Percentiles rank a stretch among this genome's conserved stretches.
Evolutionary conservation across 2,888 invertebrate species (phyloP).

Genomic region (Anarsia innoxiella): DNA sequence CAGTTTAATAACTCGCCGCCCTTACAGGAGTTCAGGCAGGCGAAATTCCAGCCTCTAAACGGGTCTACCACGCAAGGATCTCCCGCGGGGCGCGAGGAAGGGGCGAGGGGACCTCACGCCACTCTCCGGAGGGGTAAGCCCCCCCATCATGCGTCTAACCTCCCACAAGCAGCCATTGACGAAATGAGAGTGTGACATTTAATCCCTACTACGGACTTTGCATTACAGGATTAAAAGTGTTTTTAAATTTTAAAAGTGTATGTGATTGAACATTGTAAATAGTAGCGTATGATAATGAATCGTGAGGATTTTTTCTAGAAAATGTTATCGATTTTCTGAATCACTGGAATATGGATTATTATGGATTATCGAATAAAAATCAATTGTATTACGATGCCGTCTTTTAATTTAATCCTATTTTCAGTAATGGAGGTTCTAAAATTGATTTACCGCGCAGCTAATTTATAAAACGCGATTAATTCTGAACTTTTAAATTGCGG

Average conservation of each 20-base stretch:
- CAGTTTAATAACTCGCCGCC: slow-evolving; percentile 70
- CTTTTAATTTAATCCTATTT: too few relatives aligned
- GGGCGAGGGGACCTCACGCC: slow-evolving; percentile 53
- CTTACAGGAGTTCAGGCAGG: slow-evolving; percentile 73
- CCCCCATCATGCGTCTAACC: slow-evolving; percentile 73
- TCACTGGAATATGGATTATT: slow-evolving; percentile 50
- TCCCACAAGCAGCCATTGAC: slow-evolving; percentile 89
- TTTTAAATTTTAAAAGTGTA: slow-evolving; percentile 31
- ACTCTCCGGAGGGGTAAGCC: slow-evolving; percentile 57
- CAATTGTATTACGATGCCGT: slow-evolving; percentile 35
- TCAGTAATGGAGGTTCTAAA: too few relatives aligned
- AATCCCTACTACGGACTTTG: slow-evolving; percentile 44
- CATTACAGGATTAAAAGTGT: slow-evolving; percentile 45
- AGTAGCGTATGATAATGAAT: slow-evolving; percentile 31
- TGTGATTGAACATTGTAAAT: slow-evolving; percentile 65
- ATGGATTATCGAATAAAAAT: slow-evolving; percentile 61
- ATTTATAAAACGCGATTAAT: too few relatives aligned
- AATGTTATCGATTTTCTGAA: slow-evolving; percentile 57
- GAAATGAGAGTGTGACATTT: slow-evolving; percentile 92
- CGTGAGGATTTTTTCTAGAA: slow-evolving; percentile 41
- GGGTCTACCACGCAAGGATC: slow-evolving; percentile 70
- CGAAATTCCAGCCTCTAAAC: slow-evolving; percentile 75
- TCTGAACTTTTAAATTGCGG: too few relatives aligned
- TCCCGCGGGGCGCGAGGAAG: slow-evolving; percentile 40
- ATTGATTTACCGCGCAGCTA: too few relatives aligned